A percentile compares a stretch with the other conserved stretches of the same genome.
Evolutionary conservation across 1,140 invertebrate genomes (phyloP).

Genomic region (Drosophila ogumai): DNA sequence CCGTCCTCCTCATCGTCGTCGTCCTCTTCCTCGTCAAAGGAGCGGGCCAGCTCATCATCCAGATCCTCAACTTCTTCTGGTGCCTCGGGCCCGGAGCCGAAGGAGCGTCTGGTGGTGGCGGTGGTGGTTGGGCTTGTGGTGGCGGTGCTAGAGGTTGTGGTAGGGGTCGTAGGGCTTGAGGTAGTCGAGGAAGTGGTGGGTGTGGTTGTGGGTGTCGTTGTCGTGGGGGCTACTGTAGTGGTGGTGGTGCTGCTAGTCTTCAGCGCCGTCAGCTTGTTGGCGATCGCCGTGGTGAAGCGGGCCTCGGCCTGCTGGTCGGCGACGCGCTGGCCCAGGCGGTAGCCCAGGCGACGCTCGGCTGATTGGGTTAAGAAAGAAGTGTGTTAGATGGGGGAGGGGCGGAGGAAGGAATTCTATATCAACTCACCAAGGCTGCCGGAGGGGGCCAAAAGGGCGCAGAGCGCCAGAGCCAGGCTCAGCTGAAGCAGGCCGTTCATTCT

Average conservation of each 20-base stretch:
- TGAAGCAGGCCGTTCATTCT: constrained; percentile 59
- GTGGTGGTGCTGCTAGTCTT: constrained; percentile 39
- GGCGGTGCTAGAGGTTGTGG: not conserved
- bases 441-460: constrained; percentile 57
- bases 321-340: constrained; percentile 39
- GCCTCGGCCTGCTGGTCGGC: constrained; percentile 39
- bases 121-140: not conserved
- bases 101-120: not conserved
- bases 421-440: constrained; percentile 53
- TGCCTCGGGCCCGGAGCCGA: not conserved
- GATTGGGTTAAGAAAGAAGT: not conserved
- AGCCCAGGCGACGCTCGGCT: constrained; percentile 28
- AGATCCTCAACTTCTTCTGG: constrained; percentile 1
- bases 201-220: not conserved
- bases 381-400: not conserved
- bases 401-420: not conserved
- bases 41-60: constrained; percentile 7
- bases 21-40: constrained; percentile 8
- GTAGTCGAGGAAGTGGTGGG: not conserved
- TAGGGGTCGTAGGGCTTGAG: not conserved
- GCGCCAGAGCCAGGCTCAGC: constrained; percentile 58
- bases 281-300: constrained; percentile 52
- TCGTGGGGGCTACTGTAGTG: not conserved
- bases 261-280: constrained; percentile 57
- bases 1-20: constrained; percentile 36